Evolutionary conservation across 2,888 invertebrate genomes (phyloP).

Genomic region (Drosophila mimetica): DNA sequence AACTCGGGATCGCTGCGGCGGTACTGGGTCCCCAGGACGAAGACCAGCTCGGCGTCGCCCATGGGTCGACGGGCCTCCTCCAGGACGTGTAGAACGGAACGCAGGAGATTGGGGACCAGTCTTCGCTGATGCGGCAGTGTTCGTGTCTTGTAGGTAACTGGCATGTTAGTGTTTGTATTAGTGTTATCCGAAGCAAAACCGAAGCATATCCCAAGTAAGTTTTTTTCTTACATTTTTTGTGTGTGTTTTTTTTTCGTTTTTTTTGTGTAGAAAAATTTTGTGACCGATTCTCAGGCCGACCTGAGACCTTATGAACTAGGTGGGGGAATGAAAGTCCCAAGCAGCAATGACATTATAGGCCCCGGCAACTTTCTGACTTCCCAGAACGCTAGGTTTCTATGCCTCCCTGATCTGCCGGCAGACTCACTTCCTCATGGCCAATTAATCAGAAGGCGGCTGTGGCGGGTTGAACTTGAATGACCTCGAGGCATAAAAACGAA

Average conservation of each 20-base stretch:
- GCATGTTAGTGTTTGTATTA: conserved; percentile 11
- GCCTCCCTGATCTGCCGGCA: background rate
- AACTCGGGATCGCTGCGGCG: conserved; percentile 60
- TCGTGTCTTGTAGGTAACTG: conserved; percentile 30
- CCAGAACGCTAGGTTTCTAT: background rate
- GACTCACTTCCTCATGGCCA: conserved; percentile 58
- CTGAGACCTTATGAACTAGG: background rate
- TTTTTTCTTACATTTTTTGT: too few relatives aligned
- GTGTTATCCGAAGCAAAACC: too few relatives aligned
- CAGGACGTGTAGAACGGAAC: conserved; percentile 45
- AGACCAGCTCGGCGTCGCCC: conserved; percentile 45
- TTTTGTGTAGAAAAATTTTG: conserved; percentile 6
- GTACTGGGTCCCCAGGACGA: conserved; percentile 16
- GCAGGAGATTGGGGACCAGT: conserved; percentile 36
- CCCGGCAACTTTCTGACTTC: background rate
- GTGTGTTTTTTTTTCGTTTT: background rate
- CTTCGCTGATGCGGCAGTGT: conserved; percentile 34
- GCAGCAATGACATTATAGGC: background rate
- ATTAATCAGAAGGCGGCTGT: conserved; percentile 62
- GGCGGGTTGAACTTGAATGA: conserved; percentile 68
- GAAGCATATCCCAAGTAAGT: too few relatives aligned
- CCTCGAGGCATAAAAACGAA: conserved; percentile 69
- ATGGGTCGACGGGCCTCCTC: conserved; percentile 43
- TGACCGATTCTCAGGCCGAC: background rate
- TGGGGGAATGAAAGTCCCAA: background rate